Percentiles rank a stretch among this genome's conserved stretches.
Conservation (phyloP, 2,113 vertebrate species). For the Pitta sordida region DNA sequence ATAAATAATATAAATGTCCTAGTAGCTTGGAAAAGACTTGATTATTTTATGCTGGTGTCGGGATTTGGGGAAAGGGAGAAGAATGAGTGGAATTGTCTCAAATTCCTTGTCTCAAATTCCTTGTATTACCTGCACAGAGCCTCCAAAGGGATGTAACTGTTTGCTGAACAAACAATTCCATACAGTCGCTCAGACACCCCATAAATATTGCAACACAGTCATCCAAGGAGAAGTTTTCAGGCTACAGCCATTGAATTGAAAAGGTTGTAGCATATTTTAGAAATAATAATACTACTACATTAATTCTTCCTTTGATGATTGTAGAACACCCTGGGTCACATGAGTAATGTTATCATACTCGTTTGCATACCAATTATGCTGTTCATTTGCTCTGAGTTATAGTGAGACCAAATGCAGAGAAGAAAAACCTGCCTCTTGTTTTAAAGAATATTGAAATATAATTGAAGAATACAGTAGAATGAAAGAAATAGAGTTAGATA, state of each 20-base stretch:
- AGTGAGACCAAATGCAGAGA: not conserved
- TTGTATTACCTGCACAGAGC: not conserved
- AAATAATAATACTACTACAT: not conserved
- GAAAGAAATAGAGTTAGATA: not conserved
- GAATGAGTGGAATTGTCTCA: not conserved
- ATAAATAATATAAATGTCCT: not conserved
- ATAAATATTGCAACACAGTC: not conserved
- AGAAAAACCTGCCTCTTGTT: not conserved
- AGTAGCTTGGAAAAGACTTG: not conserved
- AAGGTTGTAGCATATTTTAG: not conserved
- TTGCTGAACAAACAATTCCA: not conserved
- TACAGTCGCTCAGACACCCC: fast-evolving
- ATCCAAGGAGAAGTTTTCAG: not conserved
- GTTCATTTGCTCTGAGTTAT: not conserved
- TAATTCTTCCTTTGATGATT: not conserved
- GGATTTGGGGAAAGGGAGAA: not conserved
- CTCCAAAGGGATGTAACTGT: not conserved
- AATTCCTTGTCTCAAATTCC: not conserved
- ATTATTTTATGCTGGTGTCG: not conserved
- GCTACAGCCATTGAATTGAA: not conserved
- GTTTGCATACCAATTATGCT: not conserved
- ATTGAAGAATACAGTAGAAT: not conserved
- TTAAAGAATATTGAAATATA: not conserved
- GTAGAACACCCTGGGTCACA: not conserved
- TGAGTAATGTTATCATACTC: fast-evolving